Base-by-base conservation (phyloP, 2,888 invertebrate species). In the Troides aeacus region DNA sequence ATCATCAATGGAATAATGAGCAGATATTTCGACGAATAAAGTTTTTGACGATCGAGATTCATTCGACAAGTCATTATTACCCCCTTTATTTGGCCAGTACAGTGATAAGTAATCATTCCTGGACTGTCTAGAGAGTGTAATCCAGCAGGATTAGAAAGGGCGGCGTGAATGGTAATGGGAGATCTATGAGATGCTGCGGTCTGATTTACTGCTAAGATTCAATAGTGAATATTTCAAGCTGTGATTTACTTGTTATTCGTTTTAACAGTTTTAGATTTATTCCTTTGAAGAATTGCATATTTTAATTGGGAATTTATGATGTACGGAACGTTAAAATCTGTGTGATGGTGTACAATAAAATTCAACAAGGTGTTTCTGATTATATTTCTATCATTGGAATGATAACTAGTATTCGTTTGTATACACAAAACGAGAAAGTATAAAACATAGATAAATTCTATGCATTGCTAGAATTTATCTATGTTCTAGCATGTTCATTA, bases 121-220 rank as follows among this genome's bases (percentile, higher is more conserved):
- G 85, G 85, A 81, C 86, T 85, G 88, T 88, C 87, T 88, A 83
- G 85, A 87, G 89, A 86, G 84, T 85, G 88, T 91, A 92, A 92
- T 92, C 92, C 91, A 72, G 77, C 72, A 83, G 91, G 91, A 92
- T 93, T 92, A 90, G 87, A 85, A 88, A 87, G 91, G 91, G 89
- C 89, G 89, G 86, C 87, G 89, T 87, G 90, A 89, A 91, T 90
- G 88, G 90, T 91, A 92, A 90, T 91, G 89, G 87, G 83, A 87
- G 86, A 85, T 86, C 84, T 83, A 85, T 74, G 86, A 87, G 88
- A 86, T 87, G 84, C 88, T 88, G 90, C 84, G 91, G 88, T 89
- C 87, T 90, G 90, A 92, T 91, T 92, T 92, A 91, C 89, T 85
- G 88, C 89, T 86, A 87, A 88, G 87, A 89, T 90, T 91, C 90